Base-by-base conservation (phyloP, 64 coral and sea anemone genomes). In the Platygyra sinensis region DNA sequence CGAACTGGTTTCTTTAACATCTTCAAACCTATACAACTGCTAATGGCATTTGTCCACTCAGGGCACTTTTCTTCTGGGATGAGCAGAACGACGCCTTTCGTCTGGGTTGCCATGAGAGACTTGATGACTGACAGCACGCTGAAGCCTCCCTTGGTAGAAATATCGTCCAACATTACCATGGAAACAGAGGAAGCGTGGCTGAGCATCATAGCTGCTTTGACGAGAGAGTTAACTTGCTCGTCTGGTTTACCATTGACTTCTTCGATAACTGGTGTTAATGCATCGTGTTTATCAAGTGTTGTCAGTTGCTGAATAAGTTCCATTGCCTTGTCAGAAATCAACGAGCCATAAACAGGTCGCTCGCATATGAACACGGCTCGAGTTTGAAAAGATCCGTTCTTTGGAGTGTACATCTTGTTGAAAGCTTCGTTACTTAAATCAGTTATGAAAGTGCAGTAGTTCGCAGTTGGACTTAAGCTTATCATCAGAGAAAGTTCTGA, bases 181-280 rank as follows among this genome's bases (percentile, higher is more conserved):
- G 80, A 89, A 79, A 98, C 86, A 14, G 92, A 89, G 33, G 77
- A 89, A 7, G 88, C 79, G 28, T 94, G 92, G 14, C 85, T 94
- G 27, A 98, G 30, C 51, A 79, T 87, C 33, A 98, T 64, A 2
- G 88, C 92, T 64, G 92, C 89, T 89, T 94, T 94, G 51, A 89
- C 52, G 17, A 98, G 89, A 77, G 33, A 42, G 3, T 74, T 14
- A 74, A 12, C 29, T 33, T 15, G 16, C 19, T 74, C 72, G 16
- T 33, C 72, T 14, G 29, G 27, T 73, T 19, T 46, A 19, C 33
- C 31, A 22, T 25, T 67, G 18, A 67, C 1, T 13, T 54, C 52
- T 12, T 16, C 54, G 15, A 57, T 24, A 67, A 67, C 25, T n/a
- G 33, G 33, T 77, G 22, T 77, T 38, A 50, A 8, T 42, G 0